A percentile compares a stretch with the other conserved stretches of the same genome.
phyloP scores from a whole-genome alignment of 2,113 vertebrate species.

The Campylorhamphus procurvoides region DNA sequence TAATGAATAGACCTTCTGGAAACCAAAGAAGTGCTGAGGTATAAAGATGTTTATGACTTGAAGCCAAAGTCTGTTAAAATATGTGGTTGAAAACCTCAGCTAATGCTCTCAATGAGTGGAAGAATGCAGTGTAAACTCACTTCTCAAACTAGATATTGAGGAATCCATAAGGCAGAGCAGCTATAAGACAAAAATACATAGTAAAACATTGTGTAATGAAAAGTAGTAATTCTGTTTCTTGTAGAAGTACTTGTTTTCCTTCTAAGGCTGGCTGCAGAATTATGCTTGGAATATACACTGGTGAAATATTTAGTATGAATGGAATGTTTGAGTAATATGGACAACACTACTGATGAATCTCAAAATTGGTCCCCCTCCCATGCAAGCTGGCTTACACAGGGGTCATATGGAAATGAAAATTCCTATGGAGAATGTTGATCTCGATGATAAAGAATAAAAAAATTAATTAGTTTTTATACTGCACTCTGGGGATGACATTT shows the following conservation, averaged over 20 bases:
- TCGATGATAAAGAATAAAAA: conserved; percentile 49
- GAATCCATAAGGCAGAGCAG: background rate
- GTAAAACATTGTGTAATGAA: background rate
- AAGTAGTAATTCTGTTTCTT: background rate
- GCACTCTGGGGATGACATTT: conserved; percentile 31
- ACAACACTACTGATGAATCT: conserved; percentile 18
- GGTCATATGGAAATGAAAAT: conserved; percentile 56
- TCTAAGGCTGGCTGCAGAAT: background rate
- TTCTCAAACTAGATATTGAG: background rate
- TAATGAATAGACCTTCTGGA: background rate
- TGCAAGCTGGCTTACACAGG: conserved; percentile 54
- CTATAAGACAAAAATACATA: background rate
- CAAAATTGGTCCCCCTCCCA: conserved; percentile 30
- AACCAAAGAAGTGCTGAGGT: background rate
- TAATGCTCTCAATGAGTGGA: background rate
- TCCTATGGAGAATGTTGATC: conserved; percentile 37
- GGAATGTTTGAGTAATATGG: background rate
- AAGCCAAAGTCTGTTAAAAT: background rate
- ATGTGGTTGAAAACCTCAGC: background rate
- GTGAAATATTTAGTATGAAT: background rate
- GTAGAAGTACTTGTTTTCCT: background rate
- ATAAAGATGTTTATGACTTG: background rate
- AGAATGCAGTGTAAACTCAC: background rate
- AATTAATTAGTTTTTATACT: conserved; percentile 61
- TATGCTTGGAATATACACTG: background rate